phyloP scores from a whole-genome alignment of 2,888 invertebrate genomes.

The Entomobrya multifasciata region DNA sequence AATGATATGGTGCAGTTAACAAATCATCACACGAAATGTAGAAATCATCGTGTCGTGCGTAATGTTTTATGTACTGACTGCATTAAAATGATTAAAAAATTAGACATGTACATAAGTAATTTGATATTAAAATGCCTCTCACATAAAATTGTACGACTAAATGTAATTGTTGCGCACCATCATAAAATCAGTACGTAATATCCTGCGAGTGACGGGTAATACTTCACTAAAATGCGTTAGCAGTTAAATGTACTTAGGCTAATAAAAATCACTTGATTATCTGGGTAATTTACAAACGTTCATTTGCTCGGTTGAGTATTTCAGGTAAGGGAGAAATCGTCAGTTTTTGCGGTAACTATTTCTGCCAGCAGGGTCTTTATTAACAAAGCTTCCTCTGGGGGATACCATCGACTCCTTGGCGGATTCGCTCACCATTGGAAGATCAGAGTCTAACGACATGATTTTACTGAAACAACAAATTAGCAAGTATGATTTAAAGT shows the following conservation, averaged over 20 bases:
- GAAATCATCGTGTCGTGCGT: conserved; percentile 18
- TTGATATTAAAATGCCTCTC: background rate
- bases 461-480: conserved; percentile 81
- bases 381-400: conserved; percentile 64
- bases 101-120: background rate
- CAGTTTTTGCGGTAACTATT: conserved; percentile 71
- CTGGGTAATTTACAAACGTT: conserved; percentile 38
- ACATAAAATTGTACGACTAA: background rate
- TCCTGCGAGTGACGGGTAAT: background rate
- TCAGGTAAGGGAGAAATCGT: conserved; percentile 72
- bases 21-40: background rate
- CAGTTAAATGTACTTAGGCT: background rate
- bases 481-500: background rate
- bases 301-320: conserved; percentile 65
- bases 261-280: conserved; percentile 26
- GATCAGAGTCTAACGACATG: conserved; percentile 83
- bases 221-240: background rate
- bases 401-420: conserved; percentile 67
- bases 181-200: background rate
- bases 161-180: background rate
- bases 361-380: conserved; percentile 58
- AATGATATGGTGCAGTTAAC: conserved; percentile 49
- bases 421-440: conserved; percentile 83
- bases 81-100: too few relatives aligned
- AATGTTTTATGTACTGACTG: background rate